phyloP scores from a whole-genome alignment of 2,888 invertebrate species.

The Spisula subtruncata region DNA sequence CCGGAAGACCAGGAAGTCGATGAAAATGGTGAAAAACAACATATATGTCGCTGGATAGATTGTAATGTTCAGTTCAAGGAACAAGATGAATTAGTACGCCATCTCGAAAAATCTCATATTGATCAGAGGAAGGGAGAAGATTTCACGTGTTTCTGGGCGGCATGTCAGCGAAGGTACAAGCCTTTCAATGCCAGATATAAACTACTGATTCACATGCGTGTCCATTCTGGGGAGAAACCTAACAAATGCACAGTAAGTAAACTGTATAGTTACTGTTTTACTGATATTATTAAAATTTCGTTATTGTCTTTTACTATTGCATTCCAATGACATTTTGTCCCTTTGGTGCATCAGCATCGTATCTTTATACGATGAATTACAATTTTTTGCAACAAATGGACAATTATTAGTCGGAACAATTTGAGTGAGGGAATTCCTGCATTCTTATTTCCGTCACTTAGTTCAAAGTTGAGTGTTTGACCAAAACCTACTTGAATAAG shows the following conservation, averaged over 20 bases:
- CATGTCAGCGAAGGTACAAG: constrained; percentile 85
- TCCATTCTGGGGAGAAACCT: constrained; percentile 87
- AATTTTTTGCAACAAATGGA: no score
- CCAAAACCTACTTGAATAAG: neutral
- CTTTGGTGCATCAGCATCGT: no score
- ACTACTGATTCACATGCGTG: constrained; percentile 87
- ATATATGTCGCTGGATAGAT: constrained; percentile 87
- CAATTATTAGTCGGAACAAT: no score
- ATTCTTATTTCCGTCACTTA: no score
- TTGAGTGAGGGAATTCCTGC: no score
- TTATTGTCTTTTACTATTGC: neutral
- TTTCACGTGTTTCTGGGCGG: constrained; percentile 87
- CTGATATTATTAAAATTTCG: neutral
- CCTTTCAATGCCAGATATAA: constrained; percentile 88
- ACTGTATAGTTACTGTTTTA: neutral
- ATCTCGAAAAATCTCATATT: constrained; percentile 87
- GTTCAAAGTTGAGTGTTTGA: neutral
- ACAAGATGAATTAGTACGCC: constrained; percentile 86
- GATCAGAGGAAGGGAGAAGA: constrained; percentile 87
- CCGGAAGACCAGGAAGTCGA: constrained; percentile 76
- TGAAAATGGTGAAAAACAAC: constrained; percentile 82
- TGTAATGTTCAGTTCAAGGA: constrained; percentile 85
- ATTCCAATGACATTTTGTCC: no score
- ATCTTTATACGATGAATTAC: no score
- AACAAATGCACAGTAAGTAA: constrained; percentile 87